A percentile compares a stretch with the other conserved stretches of the same genome.
Evolutionary conservation across 2,888 invertebrate species (phyloP).

Genomic region (Ophion ventricosus): DNA sequence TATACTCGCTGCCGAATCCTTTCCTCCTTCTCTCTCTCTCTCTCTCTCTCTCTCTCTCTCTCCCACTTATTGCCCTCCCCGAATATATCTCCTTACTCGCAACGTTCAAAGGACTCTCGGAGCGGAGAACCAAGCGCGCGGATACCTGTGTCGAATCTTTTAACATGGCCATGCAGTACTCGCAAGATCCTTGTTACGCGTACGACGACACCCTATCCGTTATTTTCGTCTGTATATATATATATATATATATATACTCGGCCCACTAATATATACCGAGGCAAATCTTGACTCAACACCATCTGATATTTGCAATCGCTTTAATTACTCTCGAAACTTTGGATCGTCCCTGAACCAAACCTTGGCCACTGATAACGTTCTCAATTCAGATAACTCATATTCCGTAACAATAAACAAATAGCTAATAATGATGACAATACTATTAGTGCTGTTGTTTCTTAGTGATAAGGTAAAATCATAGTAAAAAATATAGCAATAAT

Average conservation of each 20-base stretch:
- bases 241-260: background rate
- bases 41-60: conserved; percentile 36
- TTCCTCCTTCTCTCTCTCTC: conserved; percentile 59
- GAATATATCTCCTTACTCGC: background rate
- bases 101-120: conserved; percentile 32
- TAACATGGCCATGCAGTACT: conserved; percentile 12
- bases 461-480: no score
- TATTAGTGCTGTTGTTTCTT: no score
- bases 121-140: background rate
- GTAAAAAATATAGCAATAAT: no score
- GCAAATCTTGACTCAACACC: no score
- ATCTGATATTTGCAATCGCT: no score
- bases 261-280: no score
- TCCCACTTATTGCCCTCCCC: background rate
- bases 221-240: background rate
- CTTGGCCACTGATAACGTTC: no score
- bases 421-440: no score
- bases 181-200: background rate
- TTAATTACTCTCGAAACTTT: no score
- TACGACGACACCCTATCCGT: background rate
- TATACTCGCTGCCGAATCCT: conserved; percentile 57
- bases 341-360: no score
- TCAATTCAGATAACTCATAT: no score
- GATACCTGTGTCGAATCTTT: conserved; percentile 17
- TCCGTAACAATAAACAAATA: no score